Percentiles rank a stretch among this genome's conserved stretches.
Evolutionary conservation across 2,888 invertebrate species (phyloP).

Genomic region (Platynereis dumerilii): DNA sequence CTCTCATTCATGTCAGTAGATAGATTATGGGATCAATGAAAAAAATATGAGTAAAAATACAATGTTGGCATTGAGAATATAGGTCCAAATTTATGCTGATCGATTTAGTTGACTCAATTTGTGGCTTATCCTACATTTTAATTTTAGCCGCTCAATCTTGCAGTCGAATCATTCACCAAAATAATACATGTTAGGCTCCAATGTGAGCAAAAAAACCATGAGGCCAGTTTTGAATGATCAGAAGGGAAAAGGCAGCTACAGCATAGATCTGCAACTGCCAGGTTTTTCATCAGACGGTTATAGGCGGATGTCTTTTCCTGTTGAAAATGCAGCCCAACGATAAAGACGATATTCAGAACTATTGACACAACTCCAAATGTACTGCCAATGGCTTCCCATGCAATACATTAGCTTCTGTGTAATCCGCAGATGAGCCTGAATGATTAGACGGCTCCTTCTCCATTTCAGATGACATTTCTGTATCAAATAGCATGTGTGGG

Average conservation of each 20-base stretch:
- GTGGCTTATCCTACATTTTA: constrained; percentile 10
- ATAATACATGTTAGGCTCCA: constrained; percentile 17
- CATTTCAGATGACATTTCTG: no score
- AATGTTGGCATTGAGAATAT: constrained; percentile 29
- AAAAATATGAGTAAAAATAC: no score
- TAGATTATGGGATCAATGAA: constrained; percentile 38
- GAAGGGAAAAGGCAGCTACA: constrained; percentile 29
- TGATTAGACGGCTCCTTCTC: no score
- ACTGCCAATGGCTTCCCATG: background rate
- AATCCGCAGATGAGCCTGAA: no score
- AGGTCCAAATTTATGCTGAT: constrained; percentile 18
- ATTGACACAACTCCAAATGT: background rate
- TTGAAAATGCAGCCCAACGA: background rate
- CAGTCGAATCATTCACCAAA: constrained; percentile 24
- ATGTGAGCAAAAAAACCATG: constrained; percentile 26
- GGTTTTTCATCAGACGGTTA: background rate
- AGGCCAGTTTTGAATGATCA: constrained; percentile 32
- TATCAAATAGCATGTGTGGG: no score
- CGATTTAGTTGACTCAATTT: constrained; percentile 19
- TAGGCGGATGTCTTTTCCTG: background rate
- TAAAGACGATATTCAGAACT: constrained; percentile 2
- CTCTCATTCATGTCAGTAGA: constrained; percentile 29
- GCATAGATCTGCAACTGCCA: background rate
- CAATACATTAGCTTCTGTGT: no score
- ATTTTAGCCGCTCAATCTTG: constrained; percentile 28